These are phyloP conservation scores for Marisa cornuarietis DNA, from an alignment of 1,140 invertebrate genomes.

Conservation along the genomic window DNA sequence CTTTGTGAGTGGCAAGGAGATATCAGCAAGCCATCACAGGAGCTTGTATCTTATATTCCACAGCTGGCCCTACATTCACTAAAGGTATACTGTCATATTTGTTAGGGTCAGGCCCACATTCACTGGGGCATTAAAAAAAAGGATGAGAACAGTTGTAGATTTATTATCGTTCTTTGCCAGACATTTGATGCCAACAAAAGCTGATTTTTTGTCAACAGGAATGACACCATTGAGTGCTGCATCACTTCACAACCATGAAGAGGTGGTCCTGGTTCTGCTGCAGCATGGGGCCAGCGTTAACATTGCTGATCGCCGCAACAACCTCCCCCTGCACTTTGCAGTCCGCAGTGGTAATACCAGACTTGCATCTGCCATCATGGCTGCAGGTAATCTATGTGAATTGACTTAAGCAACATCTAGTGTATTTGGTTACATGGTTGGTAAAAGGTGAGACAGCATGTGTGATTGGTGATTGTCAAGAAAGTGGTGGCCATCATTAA, in stretches of 20 bases:
- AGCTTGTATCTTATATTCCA: too few species aligned
- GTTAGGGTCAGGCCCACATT: too few species aligned
- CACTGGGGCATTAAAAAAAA: too few species aligned
- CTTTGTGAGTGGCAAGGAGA: too few species aligned
- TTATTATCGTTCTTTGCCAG: too few species aligned
- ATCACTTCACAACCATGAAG: constrained; percentile 16
- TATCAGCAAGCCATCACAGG: too few species aligned
- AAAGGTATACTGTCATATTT: too few species aligned
- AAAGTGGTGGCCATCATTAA: background rate
- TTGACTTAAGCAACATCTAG: background rate
- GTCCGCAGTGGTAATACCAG: constrained; percentile 66
- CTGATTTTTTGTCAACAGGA: background rate
- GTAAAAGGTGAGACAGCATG: too few species aligned
- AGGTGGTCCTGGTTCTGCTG: constrained; percentile 66
- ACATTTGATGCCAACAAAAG: too few species aligned
- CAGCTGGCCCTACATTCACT: too few species aligned
- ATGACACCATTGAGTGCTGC: constrained; percentile 14
- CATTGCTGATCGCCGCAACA: constrained; percentile 59
- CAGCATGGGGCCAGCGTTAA: constrained; percentile 71
- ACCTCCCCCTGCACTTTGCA: constrained; percentile 71
- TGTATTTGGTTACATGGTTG: background rate
- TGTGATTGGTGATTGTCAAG: too few species aligned
- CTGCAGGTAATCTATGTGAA: constrained; percentile 52
- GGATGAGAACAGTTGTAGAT: too few species aligned
- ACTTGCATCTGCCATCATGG: constrained; percentile 23